Evolutionary conservation across 2,797 vertebrate genomes (phyloP).

Genomic region (Sebastes aleutianus): DNA sequence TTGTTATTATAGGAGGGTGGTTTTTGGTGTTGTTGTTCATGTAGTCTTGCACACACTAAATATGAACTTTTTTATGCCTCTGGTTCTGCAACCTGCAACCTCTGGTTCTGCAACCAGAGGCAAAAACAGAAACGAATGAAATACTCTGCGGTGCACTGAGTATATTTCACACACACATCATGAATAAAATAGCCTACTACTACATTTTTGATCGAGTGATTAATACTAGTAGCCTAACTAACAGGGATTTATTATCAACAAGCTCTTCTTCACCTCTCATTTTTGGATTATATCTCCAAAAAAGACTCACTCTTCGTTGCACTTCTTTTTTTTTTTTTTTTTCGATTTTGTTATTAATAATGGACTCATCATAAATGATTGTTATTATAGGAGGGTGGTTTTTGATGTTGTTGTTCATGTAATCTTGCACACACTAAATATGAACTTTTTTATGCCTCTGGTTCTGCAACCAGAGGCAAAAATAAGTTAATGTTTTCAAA

Average conservation of each 20-base stretch:
- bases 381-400: constrained; percentile 31
- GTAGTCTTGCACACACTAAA: too few relatives aligned
- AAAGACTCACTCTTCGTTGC: constrained; percentile 34
- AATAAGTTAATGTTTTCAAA: constrained; percentile 69
- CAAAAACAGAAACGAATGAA: constrained; percentile 97
- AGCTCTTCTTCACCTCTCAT: constrained; percentile 32
- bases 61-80: too few relatives aligned
- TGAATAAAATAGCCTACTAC: constrained; percentile 66
- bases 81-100: constrained; percentile 88
- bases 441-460: neutral
- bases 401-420: constrained; percentile 51
- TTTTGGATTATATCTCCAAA: constrained; percentile 59
- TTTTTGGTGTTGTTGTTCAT: too few relatives aligned
- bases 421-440: constrained; percentile 42
- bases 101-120: constrained; percentile 94
- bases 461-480: too few relatives aligned
- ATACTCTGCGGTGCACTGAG: constrained; percentile 91
- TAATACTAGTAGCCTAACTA: constrained; percentile 66
- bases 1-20: too few relatives aligned
- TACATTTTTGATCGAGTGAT: constrained; percentile 75
- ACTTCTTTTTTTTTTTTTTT: neutral
- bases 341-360: constrained; percentile 19
- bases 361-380: constrained; percentile 10
- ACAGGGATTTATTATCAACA: constrained; percentile 75
- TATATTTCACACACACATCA: constrained; percentile 43